Evolutionary conservation across 2,888 invertebrate species (phyloP), one percentile per base, ranked within the genome.

Genomic region (Nomada hirtipes): DNA sequence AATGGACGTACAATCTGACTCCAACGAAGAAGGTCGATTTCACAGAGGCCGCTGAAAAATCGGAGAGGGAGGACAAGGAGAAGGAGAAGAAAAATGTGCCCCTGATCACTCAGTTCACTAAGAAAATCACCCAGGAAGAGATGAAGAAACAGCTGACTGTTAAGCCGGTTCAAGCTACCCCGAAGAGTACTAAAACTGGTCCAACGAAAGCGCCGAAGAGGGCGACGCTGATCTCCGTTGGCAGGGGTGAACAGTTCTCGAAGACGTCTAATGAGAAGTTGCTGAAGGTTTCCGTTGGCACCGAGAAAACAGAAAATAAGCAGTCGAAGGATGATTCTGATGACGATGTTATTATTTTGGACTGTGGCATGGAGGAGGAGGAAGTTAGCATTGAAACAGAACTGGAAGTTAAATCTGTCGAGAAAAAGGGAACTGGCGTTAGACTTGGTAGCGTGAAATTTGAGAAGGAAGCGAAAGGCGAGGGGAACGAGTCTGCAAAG

Each of bases 1-100:
- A 93, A 3, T 96, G 96, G 96, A 91, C 92, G 4, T 96, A 96
- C 83, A 93, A 88, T 13, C 87, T 92, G 11, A 84, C 83, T 0
- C 91, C 91, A 0, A 91, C 86, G 42, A 85, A 77, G 23, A 90
- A 80, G 76, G 87, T 63, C 4, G 82, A 89, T 3, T 26, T 68
- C 0, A 0, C 18, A 4, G 90, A 92, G 20, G 53, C 78, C 55
- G 10, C 59, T 4, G 87, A 89, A 0, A 83, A 88, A 44, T 57
- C 69, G 7, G 87, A 83, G 18, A 86, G 84, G n/a, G 88, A 84
- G 42, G 89, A 86, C 9, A 85, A 84, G 57, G 72, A 80, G 1
- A 83, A 88, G 44, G 75, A 82, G 20, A 92, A 91, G 77, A 95
- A 94, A 77, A 93, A 90, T 2, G 93, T 93, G 15, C 92, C 94